These are phyloP conservation scores for Lepidocyrtoides sp. DNA, from an alignment of 2,888 invertebrate species.

Conservation along the genomic window DNA sequence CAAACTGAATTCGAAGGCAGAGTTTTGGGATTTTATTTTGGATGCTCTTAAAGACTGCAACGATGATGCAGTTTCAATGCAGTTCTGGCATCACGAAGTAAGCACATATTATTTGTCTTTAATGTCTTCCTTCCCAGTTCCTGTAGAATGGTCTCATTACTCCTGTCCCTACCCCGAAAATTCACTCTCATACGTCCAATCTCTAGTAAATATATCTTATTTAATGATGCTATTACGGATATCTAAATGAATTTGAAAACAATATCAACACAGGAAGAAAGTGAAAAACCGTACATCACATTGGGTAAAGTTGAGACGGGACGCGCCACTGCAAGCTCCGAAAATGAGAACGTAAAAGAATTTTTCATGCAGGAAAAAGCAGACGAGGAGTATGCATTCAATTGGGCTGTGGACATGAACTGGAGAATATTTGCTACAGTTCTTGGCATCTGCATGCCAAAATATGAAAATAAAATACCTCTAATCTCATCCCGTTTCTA, in stretches of 20 bases:
- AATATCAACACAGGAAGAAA: too few species aligned
- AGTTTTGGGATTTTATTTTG: conserved; percentile 76
- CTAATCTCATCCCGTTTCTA: conserved; percentile 74
- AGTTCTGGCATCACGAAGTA: conserved; percentile 63
- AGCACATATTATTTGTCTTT: neutral
- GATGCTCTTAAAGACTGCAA: conserved; percentile 55
- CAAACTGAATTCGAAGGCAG: neutral
- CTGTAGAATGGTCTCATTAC: too few species aligned
- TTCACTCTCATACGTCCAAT: too few species aligned
- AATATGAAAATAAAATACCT: conserved; percentile 60
- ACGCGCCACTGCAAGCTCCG: too few species aligned
- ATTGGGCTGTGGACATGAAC: conserved; percentile 77
- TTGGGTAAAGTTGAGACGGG: too few species aligned
- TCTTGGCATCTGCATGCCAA: conserved; percentile 76
- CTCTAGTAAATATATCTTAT: too few species aligned
- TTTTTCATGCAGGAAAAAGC: conserved; percentile 75
- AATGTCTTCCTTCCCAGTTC: too few species aligned
- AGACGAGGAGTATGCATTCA: conserved; percentile 78
- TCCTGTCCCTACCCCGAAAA: too few species aligned
- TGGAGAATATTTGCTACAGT: conserved; percentile 80
- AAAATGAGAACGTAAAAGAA: too few species aligned
- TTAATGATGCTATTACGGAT: too few species aligned
- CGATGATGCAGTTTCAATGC: neutral
- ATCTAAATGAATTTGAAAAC: too few species aligned
- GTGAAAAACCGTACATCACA: conserved; percentile 25